Evolutionary conservation across 1,140 invertebrate species (phyloP).

Genomic region (Polyergus mexicanus): DNA sequence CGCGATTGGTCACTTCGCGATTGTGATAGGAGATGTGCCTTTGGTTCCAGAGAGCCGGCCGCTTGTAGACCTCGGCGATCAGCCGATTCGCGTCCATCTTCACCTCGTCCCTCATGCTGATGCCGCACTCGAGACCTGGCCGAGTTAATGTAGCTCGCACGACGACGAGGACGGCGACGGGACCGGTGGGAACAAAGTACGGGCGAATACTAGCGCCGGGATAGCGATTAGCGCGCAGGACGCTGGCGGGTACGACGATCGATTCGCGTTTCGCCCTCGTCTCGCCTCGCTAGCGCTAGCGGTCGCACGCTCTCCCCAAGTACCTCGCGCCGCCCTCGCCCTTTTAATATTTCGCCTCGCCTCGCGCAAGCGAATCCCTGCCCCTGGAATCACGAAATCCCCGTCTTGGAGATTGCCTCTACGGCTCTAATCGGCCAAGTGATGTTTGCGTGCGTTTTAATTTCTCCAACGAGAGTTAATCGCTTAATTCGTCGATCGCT

Average conservation of each 20-base stretch:
- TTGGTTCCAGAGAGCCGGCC: slow-evolving; percentile 85
- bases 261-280: slow-evolving; percentile 82
- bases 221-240: slow-evolving; percentile 85
- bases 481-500: not conserved
- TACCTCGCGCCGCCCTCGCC: slow-evolving; percentile 32
- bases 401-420: too few relatives aligned
- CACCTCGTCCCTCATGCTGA: slow-evolving; percentile 80
- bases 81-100: slow-evolving; percentile 85
- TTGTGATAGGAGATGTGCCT: slow-evolving; percentile 84
- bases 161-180: not conserved
- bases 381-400: too few relatives aligned
- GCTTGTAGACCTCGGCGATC: slow-evolving; percentile 84
- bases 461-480: not conserved
- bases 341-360: slow-evolving; percentile 33
- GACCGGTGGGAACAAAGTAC: slow-evolving; percentile 76
- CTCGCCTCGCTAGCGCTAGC: slow-evolving; percentile 81
- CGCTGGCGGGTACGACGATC: slow-evolving; percentile 81
- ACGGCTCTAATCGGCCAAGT: not conserved
- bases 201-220: slow-evolving; percentile 83
- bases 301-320: slow-evolving; percentile 55
- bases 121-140: too few relatives aligned
- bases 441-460: not conserved
- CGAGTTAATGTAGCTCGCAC: not conserved
- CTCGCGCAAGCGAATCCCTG: slow-evolving; percentile 40
- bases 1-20: slow-evolving; percentile 83